Evolutionary conservation across 2,797 vertebrate genomes (phyloP), one percentile per base, ranked within the genome.

Genomic region (Platalea minor): DNA sequence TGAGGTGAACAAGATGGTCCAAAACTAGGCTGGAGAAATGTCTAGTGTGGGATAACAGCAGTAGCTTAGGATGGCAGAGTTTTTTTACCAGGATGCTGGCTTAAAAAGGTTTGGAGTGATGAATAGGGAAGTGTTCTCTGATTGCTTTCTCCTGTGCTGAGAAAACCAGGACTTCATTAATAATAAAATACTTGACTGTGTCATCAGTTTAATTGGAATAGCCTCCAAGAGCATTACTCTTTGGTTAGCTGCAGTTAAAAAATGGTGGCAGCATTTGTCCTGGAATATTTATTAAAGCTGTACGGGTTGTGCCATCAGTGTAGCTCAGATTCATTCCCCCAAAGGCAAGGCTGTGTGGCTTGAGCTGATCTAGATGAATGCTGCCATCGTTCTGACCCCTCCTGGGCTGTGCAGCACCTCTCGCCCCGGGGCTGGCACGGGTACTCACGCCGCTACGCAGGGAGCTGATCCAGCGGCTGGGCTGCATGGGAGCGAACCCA

Each of bases 161-260:
- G 35, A 68, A 80, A 83, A 46, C 25, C 17, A 60, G 43, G 68
- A 29, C 59, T 80, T 83, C 63, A 89, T 91, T 53, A 91, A 83
- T 83, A 93, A 89, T 86, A 46, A 59, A 94, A 86, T 37, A 86
- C 85, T 53, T 91, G 80, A 5, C 67, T 88, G 39, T 83, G 35
- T 74, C 57, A 41, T 72, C 59, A 59, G 48, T 69, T 77, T n/a
- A 41, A 78, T 70, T 68, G 54, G 59, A 80, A 54, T 82, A 5
- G 17, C 77, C 77, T 85, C 68, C 0, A 4, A 80, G 85, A 54
- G 24, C 26, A 3, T 83, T 86, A 19, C 26, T 64, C 81, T 72
- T 76, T 12, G 45, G 28, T 59, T 79, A 64, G 85, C 39, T 35
- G 13, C 88, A 59, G 63, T 45, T 79, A 23, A 39, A 61, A 63